Conservation (phyloP, 2,888 invertebrate species). For the Dasypolia templi region DNA sequence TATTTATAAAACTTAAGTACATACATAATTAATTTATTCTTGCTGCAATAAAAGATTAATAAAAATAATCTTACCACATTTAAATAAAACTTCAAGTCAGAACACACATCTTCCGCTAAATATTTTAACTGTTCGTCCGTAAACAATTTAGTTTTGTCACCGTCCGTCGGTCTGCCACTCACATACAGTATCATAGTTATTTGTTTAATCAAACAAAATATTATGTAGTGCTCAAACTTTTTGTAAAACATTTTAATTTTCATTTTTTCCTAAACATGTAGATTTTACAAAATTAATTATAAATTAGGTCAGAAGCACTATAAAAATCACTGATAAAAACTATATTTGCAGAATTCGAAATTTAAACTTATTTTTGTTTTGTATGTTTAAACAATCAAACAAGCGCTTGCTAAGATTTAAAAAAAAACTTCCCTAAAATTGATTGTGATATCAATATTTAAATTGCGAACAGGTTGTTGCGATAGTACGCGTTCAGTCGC, state of each 20-base stretch:
- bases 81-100: conserved; percentile 45
- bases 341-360: conserved; percentile 3
- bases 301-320: background rate
- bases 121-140: conserved; percentile 43
- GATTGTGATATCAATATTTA: conserved; percentile 30
- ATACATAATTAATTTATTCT: background rate
- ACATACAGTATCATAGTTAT: conserved; percentile 48
- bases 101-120: conserved; percentile 66
- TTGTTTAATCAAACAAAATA: conserved; percentile 55
- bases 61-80: conserved; percentile 57
- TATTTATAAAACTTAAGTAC: background rate
- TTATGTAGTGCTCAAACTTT: conserved; percentile 47
- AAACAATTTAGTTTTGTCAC: conserved; percentile 34
- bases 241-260: conserved; percentile 63
- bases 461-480: conserved; percentile 42
- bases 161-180: conserved; percentile 47
- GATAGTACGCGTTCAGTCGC: conserved; percentile 38
- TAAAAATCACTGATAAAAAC: conserved; percentile 5
- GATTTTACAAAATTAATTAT: conserved; percentile 7
- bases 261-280: conserved; percentile 38
- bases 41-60: background rate
- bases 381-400: background rate
- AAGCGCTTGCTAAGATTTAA: background rate
- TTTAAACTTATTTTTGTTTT: background rate
- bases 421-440: background rate